These are phyloP conservation scores for Platerodrilus igneus DNA, from an alignment of 2,888 invertebrate genomes.

Conservation along the genomic window DNA sequence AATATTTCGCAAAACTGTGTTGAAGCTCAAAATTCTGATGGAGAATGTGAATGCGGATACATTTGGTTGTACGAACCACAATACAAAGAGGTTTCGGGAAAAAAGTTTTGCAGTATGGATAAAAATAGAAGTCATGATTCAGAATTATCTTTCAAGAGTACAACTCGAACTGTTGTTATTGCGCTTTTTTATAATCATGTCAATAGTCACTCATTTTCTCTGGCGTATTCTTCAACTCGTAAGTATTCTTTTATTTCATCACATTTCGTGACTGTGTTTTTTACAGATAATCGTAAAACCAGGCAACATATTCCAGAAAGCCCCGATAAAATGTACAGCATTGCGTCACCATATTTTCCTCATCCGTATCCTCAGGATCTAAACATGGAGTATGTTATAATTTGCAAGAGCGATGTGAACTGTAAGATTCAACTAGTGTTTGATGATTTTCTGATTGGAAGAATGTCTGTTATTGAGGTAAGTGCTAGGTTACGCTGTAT, in stretches of 20 bases:
- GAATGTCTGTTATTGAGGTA: constrained; percentile 64
- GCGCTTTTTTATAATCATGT: constrained; percentile 56
- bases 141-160: constrained; percentile 53
- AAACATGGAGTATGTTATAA: constrained; percentile 60
- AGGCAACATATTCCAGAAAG: constrained; percentile 51
- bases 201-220: constrained; percentile 58
- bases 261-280: constrained; percentile 8
- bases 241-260: constrained; percentile 35
- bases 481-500: too few relatives aligned
- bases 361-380: constrained; percentile 62
- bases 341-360: constrained; percentile 64
- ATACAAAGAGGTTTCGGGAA: constrained; percentile 57
- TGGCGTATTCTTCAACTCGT: constrained; percentile 63
- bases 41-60: constrained; percentile 57
- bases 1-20: constrained; percentile 41
- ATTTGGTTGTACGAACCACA: constrained; percentile 63
- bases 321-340: constrained; percentile 44
- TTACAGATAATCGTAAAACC: constrained; percentile 55
- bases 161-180: constrained; percentile 57
- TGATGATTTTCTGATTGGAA: constrained; percentile 63
- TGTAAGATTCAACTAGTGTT: constrained; percentile 62
- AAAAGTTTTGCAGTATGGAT: constrained; percentile 56
- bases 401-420: constrained; percentile 49
- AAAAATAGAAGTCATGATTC: constrained; percentile 35
- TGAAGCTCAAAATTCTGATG: constrained; percentile 33